Conservation (phyloP, 2,797 vertebrate species). For the Artibeus jamaicensis region DNA sequence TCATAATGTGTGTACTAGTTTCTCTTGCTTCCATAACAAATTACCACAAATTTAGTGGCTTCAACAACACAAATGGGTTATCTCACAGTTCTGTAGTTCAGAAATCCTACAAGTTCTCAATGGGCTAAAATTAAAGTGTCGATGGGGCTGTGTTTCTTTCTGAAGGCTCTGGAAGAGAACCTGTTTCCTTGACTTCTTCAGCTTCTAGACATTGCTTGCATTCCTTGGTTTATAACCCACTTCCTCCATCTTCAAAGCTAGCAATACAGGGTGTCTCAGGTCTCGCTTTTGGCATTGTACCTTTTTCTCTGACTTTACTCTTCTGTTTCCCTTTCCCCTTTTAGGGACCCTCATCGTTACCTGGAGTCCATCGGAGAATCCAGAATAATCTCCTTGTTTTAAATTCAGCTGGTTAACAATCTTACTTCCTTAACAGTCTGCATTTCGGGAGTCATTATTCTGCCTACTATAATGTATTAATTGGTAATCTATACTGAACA, state of each 20-base stretch:
- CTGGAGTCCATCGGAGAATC: not conserved
- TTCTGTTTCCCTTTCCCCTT: not conserved
- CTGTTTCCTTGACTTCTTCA: not conserved
- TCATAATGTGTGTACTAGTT: not conserved
- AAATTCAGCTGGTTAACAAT: not conserved
- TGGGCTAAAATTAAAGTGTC: not conserved
- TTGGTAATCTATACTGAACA: not conserved
- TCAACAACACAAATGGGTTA: not conserved
- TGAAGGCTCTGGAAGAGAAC: not conserved
- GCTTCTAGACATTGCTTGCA: not conserved
- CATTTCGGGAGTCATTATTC: not conserved
- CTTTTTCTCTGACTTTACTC: not conserved
- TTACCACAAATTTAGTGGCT: not conserved
- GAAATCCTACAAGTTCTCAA: not conserved
- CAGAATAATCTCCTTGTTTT: not conserved
- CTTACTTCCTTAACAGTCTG: not conserved
- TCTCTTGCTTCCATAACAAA: not conserved
- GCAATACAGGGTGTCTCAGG: not conserved
- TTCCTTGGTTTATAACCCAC: not conserved
- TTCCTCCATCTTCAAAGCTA: not conserved
- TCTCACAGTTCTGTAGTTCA: not conserved
- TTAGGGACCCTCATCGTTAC: not conserved
- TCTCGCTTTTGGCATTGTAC: not conserved
- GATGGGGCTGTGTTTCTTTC: not conserved
- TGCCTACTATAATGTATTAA: not conserved